Evolutionary conservation across 2,888 invertebrate genomes (phyloP).

Genomic region (Drosophila basisetae): DNA sequence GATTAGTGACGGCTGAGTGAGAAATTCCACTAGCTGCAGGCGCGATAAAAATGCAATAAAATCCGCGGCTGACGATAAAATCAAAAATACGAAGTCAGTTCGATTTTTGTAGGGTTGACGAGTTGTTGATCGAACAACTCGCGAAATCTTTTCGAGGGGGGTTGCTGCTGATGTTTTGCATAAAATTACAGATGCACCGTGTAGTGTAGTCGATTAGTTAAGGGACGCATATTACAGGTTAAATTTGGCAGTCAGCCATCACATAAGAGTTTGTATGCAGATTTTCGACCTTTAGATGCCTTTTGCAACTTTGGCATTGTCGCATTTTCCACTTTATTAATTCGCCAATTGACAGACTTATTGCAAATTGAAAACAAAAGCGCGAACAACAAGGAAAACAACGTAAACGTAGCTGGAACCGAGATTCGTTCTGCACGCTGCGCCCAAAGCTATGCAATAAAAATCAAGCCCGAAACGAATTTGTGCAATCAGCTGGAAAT

Average conservation of each 20-base stretch:
- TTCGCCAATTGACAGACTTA: conserved; percentile 82
- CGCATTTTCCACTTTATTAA: conserved; percentile 84
- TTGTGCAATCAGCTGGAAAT: conserved; percentile 81
- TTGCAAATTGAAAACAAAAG: conserved; percentile 82
- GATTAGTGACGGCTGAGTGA: conserved; percentile 81
- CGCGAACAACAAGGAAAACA: conserved; percentile 61
- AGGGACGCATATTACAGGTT: conserved; percentile 36
- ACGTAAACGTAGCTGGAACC: conserved; percentile 42
- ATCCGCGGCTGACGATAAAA: conserved; percentile 59
- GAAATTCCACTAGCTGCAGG: conserved; percentile 61
- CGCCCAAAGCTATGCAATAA: conserved; percentile 72
- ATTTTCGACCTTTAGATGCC: conserved; percentile 39
- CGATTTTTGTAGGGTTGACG: conserved; percentile 69
- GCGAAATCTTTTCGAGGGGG: conserved; percentile 7
- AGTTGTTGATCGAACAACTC: conserved; percentile 25
- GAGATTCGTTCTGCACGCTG: conserved; percentile 73
- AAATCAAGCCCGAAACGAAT: conserved; percentile 80
- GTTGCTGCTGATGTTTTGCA: conserved; percentile 47
- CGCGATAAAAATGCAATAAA: conserved; percentile 83
- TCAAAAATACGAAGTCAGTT: conserved; percentile 37
- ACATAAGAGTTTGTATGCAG: background rate
- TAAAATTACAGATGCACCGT: conserved; percentile 37
- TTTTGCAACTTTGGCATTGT: conserved; percentile 62
- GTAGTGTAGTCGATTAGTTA: conserved; percentile 7
- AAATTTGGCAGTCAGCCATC: conserved; percentile 7